Percentiles rank a stretch among this genome's conserved stretches.
phyloP scores from a whole-genome alignment of 2,113 vertebrate species.

The Ondatra zibethicus region DNA sequence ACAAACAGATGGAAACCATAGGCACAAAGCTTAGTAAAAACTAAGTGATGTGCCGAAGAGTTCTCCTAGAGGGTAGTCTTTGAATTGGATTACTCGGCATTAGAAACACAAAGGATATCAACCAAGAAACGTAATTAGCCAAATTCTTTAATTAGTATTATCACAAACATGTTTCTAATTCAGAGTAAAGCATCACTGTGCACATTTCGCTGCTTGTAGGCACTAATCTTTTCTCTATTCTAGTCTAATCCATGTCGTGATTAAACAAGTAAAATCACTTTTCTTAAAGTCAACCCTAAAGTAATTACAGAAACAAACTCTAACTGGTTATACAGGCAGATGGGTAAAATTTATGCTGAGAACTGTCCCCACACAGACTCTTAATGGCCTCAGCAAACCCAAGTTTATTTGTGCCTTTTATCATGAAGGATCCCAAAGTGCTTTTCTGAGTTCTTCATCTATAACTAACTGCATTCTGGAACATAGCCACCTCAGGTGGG shows the following conservation, averaged over 20 bases:
- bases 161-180: constrained; percentile 40
- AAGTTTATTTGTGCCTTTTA: constrained; percentile 60
- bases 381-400: constrained; percentile 24
- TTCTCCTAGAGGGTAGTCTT: neutral
- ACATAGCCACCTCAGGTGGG: constrained; percentile 1
- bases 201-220: neutral
- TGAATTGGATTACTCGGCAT: constrained; percentile 47
- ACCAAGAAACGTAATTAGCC: neutral
- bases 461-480: constrained; percentile 18
- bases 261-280: neutral
- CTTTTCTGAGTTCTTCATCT: constrained; percentile 60
- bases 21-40: constrained; percentile 16
- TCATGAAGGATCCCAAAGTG: constrained; percentile 86
- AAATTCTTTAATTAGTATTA: neutral
- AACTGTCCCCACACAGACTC: constrained; percentile 71
- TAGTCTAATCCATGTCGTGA: neutral
- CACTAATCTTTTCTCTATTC: neutral
- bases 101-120: constrained; percentile 53
- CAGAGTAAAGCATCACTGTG: constrained; percentile 12
- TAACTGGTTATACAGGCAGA: constrained; percentile 49
- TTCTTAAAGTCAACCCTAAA: neutral
- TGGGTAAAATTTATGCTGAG: neutral
- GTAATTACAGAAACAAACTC: neutral
- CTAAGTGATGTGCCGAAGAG: neutral
- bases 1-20: neutral